Evolutionary conservation across 2,888 invertebrate genomes (phyloP).

Genomic region (Eupelmus urozonus): DNA sequence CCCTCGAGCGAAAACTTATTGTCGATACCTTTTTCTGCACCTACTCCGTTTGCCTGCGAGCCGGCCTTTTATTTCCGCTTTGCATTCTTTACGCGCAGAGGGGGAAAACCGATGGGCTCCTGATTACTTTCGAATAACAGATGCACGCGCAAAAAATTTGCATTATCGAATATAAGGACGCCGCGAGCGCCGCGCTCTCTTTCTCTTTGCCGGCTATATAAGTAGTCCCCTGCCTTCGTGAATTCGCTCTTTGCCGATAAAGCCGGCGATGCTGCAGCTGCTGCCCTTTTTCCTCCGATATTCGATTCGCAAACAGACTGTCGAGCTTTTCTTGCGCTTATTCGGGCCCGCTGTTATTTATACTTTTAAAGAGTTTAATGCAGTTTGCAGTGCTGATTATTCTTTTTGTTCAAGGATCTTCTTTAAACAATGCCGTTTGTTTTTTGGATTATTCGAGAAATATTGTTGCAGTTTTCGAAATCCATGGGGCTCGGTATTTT

Average conservation of each 20-base stretch:
- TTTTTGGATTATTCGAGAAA: neutral
- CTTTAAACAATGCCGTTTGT: neutral
- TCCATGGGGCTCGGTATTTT: neutral
- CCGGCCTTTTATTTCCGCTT: slow-evolving; percentile 18
- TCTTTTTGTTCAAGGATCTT: neutral
- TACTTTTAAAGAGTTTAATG: neutral
- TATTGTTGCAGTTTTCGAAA: neutral
- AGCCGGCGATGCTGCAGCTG: slow-evolving; percentile 33
- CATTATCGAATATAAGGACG: slow-evolving; percentile 52
- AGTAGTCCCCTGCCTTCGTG: slow-evolving; percentile 6
- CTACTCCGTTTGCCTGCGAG: slow-evolving; percentile 2
- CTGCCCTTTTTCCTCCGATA: slow-evolving; percentile 18
- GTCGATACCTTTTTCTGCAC: slow-evolving; percentile 12
- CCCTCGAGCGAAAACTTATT: slow-evolving; percentile 26
- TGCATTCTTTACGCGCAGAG: slow-evolving; percentile 31
- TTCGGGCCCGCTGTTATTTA: neutral
- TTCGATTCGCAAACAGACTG: slow-evolving; percentile 11
- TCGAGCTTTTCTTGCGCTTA: neutral
- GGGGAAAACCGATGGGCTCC: slow-evolving; percentile 50
- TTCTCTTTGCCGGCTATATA: neutral
- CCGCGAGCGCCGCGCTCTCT: too few relatives aligned
- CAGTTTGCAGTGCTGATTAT: neutral
- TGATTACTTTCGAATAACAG: slow-evolving; percentile 50
- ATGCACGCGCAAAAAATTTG: slow-evolving; percentile 43
- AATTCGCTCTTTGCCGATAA: neutral